These are phyloP conservation scores for Lepidotrigona ventralis DNA, from an alignment of 1,140 invertebrate genomes.

Conservation along the genomic window DNA sequence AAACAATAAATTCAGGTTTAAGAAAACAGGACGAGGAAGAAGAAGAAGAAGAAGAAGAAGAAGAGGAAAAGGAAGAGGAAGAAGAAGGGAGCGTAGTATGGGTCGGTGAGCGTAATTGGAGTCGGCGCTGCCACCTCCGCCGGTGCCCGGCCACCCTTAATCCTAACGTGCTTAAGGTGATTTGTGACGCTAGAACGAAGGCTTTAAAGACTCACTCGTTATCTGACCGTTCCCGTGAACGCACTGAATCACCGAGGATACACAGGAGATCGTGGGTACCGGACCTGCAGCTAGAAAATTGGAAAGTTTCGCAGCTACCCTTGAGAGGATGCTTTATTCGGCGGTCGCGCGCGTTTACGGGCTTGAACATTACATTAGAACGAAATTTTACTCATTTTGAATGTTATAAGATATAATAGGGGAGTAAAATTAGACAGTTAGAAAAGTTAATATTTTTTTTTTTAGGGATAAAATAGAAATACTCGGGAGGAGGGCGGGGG, in stretches of 20 bases:
- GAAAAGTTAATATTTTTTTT: no score
- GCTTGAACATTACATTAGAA: no score
- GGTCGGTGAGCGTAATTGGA: conserved; percentile 55
- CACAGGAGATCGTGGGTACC: conserved; percentile 1
- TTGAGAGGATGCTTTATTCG: neutral
- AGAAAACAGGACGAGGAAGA: conserved; percentile 63
- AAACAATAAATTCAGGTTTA: conserved; percentile 72
- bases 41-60: conserved; percentile 16
- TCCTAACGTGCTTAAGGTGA: conserved; percentile 65
- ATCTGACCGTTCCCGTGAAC: conserved; percentile 48
- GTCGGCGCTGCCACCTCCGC: conserved; percentile 34
- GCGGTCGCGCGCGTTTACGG: no score
- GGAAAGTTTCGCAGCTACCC: conserved; percentile 4
- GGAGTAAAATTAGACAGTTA: no score
- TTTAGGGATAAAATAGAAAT: no score
- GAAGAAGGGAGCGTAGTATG: neutral
- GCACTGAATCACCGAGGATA: conserved; percentile 44
- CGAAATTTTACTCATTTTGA: no score
- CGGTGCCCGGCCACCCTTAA: conserved; percentile 46
- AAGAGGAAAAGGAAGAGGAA: conserved; percentile 12
- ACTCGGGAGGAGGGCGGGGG: no score
- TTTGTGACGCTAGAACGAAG: conserved; percentile 63
- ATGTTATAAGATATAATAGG: no score
- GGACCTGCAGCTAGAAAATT: conserved; percentile 2
- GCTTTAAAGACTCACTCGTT: conserved; percentile 61